phyloP scores from a whole-genome alignment of 2,888 invertebrate species.

The Anarsia innoxiella region DNA sequence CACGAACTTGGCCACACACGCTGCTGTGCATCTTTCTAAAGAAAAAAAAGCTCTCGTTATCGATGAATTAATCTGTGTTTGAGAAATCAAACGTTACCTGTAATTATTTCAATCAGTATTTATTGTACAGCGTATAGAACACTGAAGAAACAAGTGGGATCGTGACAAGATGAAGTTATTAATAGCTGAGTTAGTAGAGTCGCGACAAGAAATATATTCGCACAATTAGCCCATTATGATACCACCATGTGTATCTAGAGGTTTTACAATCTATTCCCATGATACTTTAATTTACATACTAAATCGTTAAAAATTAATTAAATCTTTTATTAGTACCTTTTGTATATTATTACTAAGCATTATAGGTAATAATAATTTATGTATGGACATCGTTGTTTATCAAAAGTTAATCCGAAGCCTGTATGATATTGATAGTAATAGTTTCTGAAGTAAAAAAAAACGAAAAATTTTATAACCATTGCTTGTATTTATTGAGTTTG shows the following conservation, averaged over 20 bases:
- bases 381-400: no score
- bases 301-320: slow-evolving; percentile 16
- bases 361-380: no score
- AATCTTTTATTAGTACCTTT: slow-evolving; percentile 10
- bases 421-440: no score
- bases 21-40: no score
- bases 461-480: no score
- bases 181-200: slow-evolving; percentile 22
- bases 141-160: slow-evolving; percentile 8
- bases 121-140: background rate
- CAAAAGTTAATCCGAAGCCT: no score
- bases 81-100: slow-evolving; percentile 1
- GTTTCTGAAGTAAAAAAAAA: no score
- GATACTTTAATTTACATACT: slow-evolving; percentile 32
- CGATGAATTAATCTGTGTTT: background rate
- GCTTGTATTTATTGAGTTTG: no score
- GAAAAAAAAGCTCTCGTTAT: no score
- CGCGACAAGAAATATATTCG: slow-evolving; percentile 33
- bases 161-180: slow-evolving; percentile 24
- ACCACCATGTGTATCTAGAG: slow-evolving; percentile 27
- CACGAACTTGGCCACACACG: no score
- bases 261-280: slow-evolving; percentile 41
- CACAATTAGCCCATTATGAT: slow-evolving; percentile 51
- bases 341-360: no score
- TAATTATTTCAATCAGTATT: slow-evolving; percentile 6